Conservation (phyloP, 37 sponge, comb jelly and placozoan genomes). For the Haliclona indistincta region DNA sequence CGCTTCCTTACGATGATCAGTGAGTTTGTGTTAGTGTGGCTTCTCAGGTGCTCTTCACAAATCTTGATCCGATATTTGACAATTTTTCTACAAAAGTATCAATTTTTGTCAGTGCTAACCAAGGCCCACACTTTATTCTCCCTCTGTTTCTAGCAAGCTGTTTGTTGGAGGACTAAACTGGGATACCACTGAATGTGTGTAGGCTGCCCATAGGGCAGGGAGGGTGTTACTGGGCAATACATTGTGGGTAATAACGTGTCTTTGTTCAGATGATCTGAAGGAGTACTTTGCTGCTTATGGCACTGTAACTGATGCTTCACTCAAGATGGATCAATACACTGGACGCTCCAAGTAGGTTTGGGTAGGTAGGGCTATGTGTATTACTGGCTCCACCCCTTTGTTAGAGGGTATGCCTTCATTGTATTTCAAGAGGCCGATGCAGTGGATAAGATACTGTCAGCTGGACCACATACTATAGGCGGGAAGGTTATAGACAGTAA, state of each 20-base stretch:
- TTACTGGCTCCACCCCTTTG: not conserved
- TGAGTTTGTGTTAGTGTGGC: not conserved
- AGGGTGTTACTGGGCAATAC: too few relatives aligned
- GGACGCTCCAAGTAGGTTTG: conserved; percentile 35
- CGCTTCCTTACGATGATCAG: not conserved
- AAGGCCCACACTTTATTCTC: too few relatives aligned
- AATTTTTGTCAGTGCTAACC: too few relatives aligned
- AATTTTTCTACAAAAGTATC: not conserved
- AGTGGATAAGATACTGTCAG: conserved; percentile 47
- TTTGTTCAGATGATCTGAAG: conserved; percentile 35
- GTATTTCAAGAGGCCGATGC: conserved; percentile 44
- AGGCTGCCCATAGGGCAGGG: not conserved
- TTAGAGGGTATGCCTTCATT: conserved; percentile 78
- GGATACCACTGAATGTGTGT: conserved; percentile 62
- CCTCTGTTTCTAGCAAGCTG: conserved; percentile 86
- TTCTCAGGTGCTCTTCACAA: not conserved
- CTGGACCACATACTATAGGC: conserved; percentile 39
- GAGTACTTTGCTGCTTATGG: conserved; percentile 70
- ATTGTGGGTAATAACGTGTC: too few relatives aligned
- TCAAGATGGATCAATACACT: conserved; percentile 59
- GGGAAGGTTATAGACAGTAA: conserved; percentile 48
- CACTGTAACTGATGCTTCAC: conserved; percentile 29
- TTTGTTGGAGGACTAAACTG: conserved; percentile 82
- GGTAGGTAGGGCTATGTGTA: not conserved
- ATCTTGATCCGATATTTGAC: not conserved